Evolutionary conservation across 2,888 invertebrate species (phyloP).

Genomic region (Halictus quadricinctus): DNA sequence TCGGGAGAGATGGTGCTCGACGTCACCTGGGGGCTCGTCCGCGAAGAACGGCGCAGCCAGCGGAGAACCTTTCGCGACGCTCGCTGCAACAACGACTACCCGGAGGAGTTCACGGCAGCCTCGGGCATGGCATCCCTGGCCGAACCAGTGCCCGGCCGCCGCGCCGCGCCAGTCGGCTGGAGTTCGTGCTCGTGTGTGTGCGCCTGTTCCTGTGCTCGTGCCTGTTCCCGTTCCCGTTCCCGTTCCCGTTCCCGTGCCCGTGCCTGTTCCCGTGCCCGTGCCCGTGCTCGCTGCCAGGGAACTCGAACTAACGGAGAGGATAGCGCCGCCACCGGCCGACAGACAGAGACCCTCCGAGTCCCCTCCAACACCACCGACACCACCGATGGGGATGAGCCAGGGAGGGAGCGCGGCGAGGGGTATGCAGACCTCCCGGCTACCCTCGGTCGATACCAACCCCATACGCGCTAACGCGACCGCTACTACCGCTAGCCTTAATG

Average conservation of each 20-base stretch:
- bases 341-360: conserved; percentile 39
- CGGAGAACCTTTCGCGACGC: conserved; percentile 82
- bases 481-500: not conserved
- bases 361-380: not conserved
- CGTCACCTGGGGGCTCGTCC: conserved; percentile 74
- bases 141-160: conserved; percentile 69
- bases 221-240: no score
- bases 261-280: not conserved
- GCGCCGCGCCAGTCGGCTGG: not conserved
- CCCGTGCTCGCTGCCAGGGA: conserved; percentile 61
- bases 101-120: conserved; percentile 76
- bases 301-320: conserved; percentile 55
- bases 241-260: not conserved
- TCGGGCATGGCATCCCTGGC: conserved; percentile 81
- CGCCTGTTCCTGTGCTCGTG: no score
- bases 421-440: not conserved
- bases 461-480: conserved; percentile 36
- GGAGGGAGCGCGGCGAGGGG: conserved; percentile 16
- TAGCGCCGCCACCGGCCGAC: conserved; percentile 34
- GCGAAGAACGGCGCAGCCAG: conserved; percentile 81
- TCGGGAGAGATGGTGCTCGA: not conserved
- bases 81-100: conserved; percentile 82
- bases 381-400: conserved; percentile 8
- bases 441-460: conserved; percentile 77
- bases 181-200: no score